A percentile compares a stretch with the other conserved stretches of the same genome.
Conservation (phyloP, 2,797 vertebrate genomes). For the Parauchenoglanis punctatus region DNA sequence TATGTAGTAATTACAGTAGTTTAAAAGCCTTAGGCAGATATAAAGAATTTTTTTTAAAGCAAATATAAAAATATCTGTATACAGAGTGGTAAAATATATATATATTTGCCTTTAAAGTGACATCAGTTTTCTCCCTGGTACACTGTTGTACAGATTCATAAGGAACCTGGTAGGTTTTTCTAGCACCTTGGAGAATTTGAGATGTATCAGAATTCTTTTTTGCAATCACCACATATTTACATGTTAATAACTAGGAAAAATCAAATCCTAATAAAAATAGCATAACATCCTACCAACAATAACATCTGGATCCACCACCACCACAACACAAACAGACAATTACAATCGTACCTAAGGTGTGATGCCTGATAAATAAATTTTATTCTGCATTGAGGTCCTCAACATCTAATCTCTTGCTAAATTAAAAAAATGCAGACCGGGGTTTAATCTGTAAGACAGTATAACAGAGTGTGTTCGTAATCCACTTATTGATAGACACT, state of each 20-base stretch:
- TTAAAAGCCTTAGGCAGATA: not conserved
- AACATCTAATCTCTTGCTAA: slow-evolving; percentile 42
- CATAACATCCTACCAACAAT: slow-evolving; percentile 21
- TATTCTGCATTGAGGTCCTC: slow-evolving; percentile 35
- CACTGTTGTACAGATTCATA: not conserved
- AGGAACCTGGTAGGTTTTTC: not conserved
- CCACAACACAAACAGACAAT: too few species aligned
- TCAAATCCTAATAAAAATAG: not conserved
- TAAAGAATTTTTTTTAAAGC: not conserved
- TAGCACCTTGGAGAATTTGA: not conserved
- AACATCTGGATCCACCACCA: slow-evolving; percentile 10
- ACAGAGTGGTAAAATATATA: not conserved
- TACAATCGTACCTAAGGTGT: not conserved
- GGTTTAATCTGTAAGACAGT: slow-evolving; percentile 55
- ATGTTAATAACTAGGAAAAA: not conserved
- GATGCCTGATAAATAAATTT: slow-evolving; percentile 48
- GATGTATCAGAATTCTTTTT: not conserved
- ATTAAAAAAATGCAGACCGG: slow-evolving; percentile 51
- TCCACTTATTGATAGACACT: slow-evolving; percentile 60
- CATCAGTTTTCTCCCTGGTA: not conserved
- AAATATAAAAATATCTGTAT: not conserved
- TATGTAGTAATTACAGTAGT: slow-evolving; percentile 6
- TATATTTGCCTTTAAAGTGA: not conserved
- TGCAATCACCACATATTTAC: not conserved
- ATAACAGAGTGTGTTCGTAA: slow-evolving; percentile 53